phyloP scores from a whole-genome alignment of 92 coral and sea anemone genomes.

The Plumapathes pennacea region DNA sequence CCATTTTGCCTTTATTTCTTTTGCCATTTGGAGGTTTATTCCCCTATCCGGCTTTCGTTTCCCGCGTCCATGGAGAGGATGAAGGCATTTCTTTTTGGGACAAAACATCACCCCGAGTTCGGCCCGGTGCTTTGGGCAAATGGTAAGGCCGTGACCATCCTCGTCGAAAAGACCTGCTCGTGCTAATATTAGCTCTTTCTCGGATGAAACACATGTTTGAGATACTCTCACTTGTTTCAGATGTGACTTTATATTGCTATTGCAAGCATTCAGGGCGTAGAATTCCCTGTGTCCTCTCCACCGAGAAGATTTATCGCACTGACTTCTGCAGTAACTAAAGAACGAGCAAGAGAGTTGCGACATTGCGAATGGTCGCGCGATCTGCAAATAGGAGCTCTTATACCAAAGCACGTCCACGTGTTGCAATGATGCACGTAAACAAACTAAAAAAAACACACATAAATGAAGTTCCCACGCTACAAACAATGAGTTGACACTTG shows the following conservation, averaged over 20 bases:
- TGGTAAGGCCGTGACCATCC: slow-evolving; percentile 11
- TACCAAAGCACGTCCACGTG: too few species aligned
- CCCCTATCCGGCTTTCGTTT: slow-evolving; percentile 24
- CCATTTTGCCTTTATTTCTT: slow-evolving; percentile 15
- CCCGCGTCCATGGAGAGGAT: slow-evolving; percentile 24
- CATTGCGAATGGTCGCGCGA: too few species aligned
- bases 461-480: too few species aligned
- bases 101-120: slow-evolving; percentile 18
- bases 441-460: too few species aligned
- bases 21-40: slow-evolving; percentile 10
- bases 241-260: neutral
- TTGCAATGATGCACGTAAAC: too few species aligned
- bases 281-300: too few species aligned
- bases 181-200: slow-evolving; percentile 11
- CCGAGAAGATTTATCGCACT: too few species aligned
- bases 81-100: slow-evolving; percentile 19
- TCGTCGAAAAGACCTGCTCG: slow-evolving; percentile 9
- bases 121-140: slow-evolving; percentile 18
- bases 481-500: too few species aligned
- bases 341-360: too few species aligned
- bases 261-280: too few species aligned
- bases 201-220: slow-evolving; percentile 6
- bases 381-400: too few species aligned
- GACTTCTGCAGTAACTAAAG: too few species aligned
- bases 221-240: slow-evolving; percentile 4